Evolutionary conservation across 2,113 vertebrate genomes (phyloP).

Genomic region (human): GRCh38 chr15:101382501-101383000

Average conservation of each 20-base stretch:
- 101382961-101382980: background rate
- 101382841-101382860: constrained; percentile 31
- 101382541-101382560: background rate
- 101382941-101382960: background rate
- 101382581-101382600: background rate
- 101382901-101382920: background rate
- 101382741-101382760: background rate
- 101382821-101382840: constrained; percentile 51
- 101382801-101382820: constrained; percentile 39
- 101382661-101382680: background rate
- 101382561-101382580: background rate
- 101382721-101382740: background rate
- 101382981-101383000: background rate
- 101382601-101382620: rapidly evolving
- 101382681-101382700: rapidly evolving
- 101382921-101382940: constrained; percentile 5
- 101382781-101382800: constrained; percentile 48
- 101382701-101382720: rapidly evolving
- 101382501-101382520: background rate
- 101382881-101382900: background rate
- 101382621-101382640: background rate
- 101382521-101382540: background rate
- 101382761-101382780: constrained; percentile 38
- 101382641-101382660: background rate
- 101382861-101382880: background rate